phyloP scores from a whole-genome alignment of 1,140 invertebrate genomes.

The Brachionus paranguensis region DNA sequence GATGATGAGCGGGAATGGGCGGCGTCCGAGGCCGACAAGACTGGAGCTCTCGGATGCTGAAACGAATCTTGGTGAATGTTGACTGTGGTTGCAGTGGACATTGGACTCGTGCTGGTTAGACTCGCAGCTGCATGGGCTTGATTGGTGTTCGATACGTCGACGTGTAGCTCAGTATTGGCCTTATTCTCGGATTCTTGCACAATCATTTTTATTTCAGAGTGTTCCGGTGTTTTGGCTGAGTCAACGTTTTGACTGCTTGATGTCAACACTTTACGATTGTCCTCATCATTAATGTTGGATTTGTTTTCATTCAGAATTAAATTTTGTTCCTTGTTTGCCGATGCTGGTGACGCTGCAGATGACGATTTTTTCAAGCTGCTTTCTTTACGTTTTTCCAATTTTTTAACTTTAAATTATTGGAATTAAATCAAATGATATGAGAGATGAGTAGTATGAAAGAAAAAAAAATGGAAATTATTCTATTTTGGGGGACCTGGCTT shows the following conservation, averaged over 20 bases:
- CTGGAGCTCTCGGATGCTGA: constrained; percentile 22
- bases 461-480: not conserved
- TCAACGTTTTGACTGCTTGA: not conserved
- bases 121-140: not conserved
- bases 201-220: not conserved
- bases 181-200: not conserved
- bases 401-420: constrained; percentile 9
- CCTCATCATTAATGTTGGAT: not conserved
- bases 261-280: not conserved
- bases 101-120: not conserved
- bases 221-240: not conserved
- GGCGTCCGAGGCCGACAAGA: constrained; percentile 18
- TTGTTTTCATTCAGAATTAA: not conserved
- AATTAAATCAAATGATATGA: not conserved
- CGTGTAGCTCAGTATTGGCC: not conserved
- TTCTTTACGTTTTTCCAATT: constrained; percentile 12
- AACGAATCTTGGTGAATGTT: constrained; percentile 1
- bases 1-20: constrained; percentile 17
- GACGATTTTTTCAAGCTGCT: not conserved
- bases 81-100: not conserved
- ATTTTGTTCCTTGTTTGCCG: not conserved
- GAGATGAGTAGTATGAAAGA: not conserved
- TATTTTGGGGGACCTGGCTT: not conserved
- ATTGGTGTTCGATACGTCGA: not conserved
- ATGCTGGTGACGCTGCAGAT: not conserved